These are phyloP conservation scores for Eristalis intricaria DNA, from an alignment of 2,888 invertebrate species.

Conservation along the genomic window DNA sequence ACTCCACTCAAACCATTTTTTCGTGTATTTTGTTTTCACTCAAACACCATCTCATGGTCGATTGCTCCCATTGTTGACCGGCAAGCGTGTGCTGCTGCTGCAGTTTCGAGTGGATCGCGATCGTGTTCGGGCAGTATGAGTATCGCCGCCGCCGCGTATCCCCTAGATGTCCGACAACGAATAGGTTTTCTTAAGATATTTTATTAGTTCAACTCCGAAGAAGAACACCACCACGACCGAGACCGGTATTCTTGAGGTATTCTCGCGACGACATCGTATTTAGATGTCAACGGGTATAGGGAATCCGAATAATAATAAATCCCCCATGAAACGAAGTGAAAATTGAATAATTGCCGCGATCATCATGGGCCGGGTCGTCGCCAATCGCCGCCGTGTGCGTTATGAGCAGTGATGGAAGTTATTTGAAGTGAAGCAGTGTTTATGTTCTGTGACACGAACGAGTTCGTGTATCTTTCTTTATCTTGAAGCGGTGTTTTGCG, in stretches of 20 bases:
- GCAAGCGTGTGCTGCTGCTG: constrained; percentile 49
- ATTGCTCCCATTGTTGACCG: constrained; percentile 49
- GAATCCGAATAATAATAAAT: constrained; percentile 4
- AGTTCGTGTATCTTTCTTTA: constrained; percentile 12
- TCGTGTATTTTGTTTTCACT: constrained; percentile 26
- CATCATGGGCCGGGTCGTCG: constrained; percentile 49
- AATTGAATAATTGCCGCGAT: constrained; percentile 67
- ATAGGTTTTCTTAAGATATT: constrained; percentile 31
- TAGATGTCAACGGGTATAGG: constrained; percentile 26
- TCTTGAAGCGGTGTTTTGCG: constrained; percentile 26
- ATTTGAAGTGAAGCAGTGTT: constrained; percentile 52
- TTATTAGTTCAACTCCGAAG: background rate
- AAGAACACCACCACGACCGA: constrained; percentile 32
- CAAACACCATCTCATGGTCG: constrained; percentile 24
- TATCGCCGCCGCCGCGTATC: constrained; percentile 37
- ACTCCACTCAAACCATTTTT: constrained; percentile 38
- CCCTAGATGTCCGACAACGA: constrained; percentile 40
- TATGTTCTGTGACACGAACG: constrained; percentile 37
- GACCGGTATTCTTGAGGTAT: constrained; percentile 37
- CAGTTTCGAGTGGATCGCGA: constrained; percentile 68
- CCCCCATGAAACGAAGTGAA: constrained; percentile 44
- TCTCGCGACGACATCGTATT: constrained; percentile 44
- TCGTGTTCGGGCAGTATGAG: constrained; percentile 44
- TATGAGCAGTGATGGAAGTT: constrained; percentile 33
- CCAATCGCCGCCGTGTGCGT: constrained; percentile 4